Evolutionary conservation across 2,888 invertebrate genomes (phyloP).

Genomic region (Loripinus fragilis): DNA sequence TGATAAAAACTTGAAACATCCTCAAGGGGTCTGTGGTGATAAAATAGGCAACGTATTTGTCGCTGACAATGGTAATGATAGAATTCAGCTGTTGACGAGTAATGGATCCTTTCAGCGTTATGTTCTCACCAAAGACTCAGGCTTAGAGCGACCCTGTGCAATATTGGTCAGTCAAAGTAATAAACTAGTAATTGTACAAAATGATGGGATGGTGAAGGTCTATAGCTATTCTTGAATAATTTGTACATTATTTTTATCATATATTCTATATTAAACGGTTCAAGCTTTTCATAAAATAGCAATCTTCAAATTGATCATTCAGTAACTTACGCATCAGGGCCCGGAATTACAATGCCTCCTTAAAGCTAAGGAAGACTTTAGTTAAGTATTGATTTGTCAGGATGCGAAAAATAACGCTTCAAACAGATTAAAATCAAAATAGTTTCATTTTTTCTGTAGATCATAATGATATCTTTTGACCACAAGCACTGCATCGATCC

Average conservation of each 20-base stretch:
- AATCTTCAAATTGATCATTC: too few relatives aligned
- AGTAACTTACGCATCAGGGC: too few relatives aligned
- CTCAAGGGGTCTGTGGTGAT: slow-evolving; percentile 75
- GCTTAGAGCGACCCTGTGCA: slow-evolving; percentile 73
- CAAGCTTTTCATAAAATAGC: too few relatives aligned
- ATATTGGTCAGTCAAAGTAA: slow-evolving; percentile 70
- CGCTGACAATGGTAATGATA: slow-evolving; percentile 72
- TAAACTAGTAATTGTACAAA: slow-evolving; percentile 75
- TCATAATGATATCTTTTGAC: too few relatives aligned
- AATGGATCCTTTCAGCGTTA: slow-evolving; percentile 73
- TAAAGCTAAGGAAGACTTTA: too few relatives aligned
- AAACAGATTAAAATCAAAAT: too few relatives aligned
- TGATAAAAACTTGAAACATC: slow-evolving; percentile 63
- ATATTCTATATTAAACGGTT: too few relatives aligned
- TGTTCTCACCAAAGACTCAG: slow-evolving; percentile 70
- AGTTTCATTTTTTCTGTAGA: too few relatives aligned
- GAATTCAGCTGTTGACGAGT: slow-evolving; percentile 71
- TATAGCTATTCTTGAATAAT: slow-evolving; percentile 64
- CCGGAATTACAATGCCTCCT: too few relatives aligned
- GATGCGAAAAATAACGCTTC: too few relatives aligned
- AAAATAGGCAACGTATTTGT: slow-evolving; percentile 74
- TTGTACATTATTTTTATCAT: neutral
- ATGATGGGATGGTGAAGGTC: slow-evolving; percentile 77
- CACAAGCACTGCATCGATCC: too few relatives aligned
- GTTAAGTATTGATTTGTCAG: too few relatives aligned